A percentile compares a stretch with the other conserved stretches of the same genome.
Conservation (phyloP, 2,113 vertebrate species). For the Sylvicapra grimmia region DNA sequence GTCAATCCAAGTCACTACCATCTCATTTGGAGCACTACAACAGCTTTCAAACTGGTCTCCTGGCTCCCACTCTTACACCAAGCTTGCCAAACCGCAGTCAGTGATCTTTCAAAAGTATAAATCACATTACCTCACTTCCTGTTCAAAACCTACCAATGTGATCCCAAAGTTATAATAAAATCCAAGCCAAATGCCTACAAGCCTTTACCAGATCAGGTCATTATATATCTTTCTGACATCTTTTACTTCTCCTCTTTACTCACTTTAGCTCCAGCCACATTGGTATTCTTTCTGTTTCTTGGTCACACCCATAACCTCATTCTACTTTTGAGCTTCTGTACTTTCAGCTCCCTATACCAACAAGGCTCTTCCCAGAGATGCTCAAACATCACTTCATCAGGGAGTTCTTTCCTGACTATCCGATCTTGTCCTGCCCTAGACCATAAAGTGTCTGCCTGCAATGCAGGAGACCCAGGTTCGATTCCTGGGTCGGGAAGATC, state of each 20-base stretch:
- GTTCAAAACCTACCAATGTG: not conserved
- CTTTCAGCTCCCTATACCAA: not conserved
- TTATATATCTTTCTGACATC: not conserved
- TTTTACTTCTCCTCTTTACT: not conserved
- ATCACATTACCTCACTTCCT: not conserved
- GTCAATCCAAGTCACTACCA: not conserved
- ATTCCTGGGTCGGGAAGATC: too few species aligned
- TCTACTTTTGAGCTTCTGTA: not conserved
- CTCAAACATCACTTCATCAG: not conserved
- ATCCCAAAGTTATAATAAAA: not conserved
- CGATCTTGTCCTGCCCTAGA: not conserved
- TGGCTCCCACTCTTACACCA: not conserved
- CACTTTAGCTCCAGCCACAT: not conserved
- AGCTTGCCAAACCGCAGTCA: not conserved
- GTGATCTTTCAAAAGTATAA: not conserved
- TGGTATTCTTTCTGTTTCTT: not conserved
- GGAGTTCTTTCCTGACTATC: not conserved
- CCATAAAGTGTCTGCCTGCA: too few species aligned
- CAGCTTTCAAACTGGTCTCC: not conserved
- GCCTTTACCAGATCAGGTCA: not conserved
- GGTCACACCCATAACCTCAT: not conserved
- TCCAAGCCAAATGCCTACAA: not conserved
- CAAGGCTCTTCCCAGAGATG: not conserved
- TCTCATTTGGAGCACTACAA: not conserved
- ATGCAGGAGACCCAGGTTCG: too few species aligned